Percentiles rank a stretch among this genome's conserved stretches.
Conservation (phyloP, 1,140 invertebrate species). For the Procambarus clarkii region DNA sequence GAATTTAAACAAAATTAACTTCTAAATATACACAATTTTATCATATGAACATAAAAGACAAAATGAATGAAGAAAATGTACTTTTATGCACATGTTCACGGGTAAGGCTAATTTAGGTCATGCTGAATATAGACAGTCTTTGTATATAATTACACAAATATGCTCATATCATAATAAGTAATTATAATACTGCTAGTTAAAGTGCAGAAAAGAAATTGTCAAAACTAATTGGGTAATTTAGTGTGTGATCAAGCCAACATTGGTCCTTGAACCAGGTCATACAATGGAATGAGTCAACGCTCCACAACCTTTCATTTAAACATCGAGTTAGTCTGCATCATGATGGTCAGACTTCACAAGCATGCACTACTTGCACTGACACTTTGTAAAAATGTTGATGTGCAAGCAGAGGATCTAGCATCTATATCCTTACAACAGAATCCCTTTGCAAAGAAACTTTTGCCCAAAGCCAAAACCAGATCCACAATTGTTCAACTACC, state of each 20-base stretch:
- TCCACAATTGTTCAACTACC: neutral
- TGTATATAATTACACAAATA: neutral
- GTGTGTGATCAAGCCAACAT: neutral
- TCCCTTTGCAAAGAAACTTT: neutral
- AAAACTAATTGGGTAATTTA: neutral
- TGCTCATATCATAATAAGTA: neutral
- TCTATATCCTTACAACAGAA: neutral
- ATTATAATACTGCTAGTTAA: slow-evolving; percentile 9
- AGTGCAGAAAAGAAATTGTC: neutral
- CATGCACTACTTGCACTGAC: neutral
- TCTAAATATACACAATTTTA: neutral
- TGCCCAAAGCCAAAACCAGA: neutral
- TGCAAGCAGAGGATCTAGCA: neutral
- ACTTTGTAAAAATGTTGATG: neutral
- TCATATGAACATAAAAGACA: neutral
- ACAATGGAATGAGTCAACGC: neutral
- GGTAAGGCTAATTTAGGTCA: neutral
- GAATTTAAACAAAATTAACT: neutral
- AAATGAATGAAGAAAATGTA: neutral
- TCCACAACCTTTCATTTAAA: slow-evolving; percentile 3
- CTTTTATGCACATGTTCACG: neutral
- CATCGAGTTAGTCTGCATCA: neutral
- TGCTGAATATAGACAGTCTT: neutral
- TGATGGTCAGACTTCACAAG: neutral
- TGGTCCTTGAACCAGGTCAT: neutral